Conservation (phyloP, 37 sponge, comb jelly and placozoan genomes). For the Beroe ovata region DNA sequence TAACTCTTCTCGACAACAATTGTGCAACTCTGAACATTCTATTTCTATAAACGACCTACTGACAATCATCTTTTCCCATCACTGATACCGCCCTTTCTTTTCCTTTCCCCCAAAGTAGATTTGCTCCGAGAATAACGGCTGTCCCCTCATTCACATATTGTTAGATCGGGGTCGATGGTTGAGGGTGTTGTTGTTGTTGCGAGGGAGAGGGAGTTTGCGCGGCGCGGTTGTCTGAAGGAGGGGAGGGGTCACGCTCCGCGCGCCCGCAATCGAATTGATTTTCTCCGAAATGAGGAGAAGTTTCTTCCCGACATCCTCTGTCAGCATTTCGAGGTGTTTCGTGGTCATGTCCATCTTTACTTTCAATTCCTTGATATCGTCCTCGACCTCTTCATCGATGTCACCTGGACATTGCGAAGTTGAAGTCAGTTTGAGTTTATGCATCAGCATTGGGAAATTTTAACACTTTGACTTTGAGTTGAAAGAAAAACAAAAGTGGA, state of each 20-base stretch:
- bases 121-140: too few relatives aligned
- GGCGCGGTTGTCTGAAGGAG: neutral
- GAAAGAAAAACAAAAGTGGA: too few relatives aligned
- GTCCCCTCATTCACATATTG: slow-evolving; percentile 55
- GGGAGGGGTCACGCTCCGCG: slow-evolving; percentile 23
- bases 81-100: too few relatives aligned
- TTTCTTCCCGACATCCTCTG: slow-evolving; percentile 4
- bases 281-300: slow-evolving; percentile 45
- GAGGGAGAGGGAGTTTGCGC: slow-evolving; percentile 43
- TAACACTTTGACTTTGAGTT: too few relatives aligned
- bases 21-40: too few relatives aligned
- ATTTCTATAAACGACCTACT: too few relatives aligned
- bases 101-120: too few relatives aligned
- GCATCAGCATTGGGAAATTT: too few relatives aligned
- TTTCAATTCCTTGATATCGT: slow-evolving; percentile 49
- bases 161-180: slow-evolving; percentile 1
- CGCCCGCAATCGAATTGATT: neutral
- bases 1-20: too few relatives aligned
- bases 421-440: too few relatives aligned
- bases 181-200: neutral
- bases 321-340: neutral
- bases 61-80: too few relatives aligned
- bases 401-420: too few relatives aligned
- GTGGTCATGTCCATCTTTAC: neutral
- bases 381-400: slow-evolving; percentile 56